A percentile compares a stretch with the other conserved stretches of the same genome.
Conservation (phyloP, 2,888 invertebrate genomes). For the Artemia sinica region DNA sequence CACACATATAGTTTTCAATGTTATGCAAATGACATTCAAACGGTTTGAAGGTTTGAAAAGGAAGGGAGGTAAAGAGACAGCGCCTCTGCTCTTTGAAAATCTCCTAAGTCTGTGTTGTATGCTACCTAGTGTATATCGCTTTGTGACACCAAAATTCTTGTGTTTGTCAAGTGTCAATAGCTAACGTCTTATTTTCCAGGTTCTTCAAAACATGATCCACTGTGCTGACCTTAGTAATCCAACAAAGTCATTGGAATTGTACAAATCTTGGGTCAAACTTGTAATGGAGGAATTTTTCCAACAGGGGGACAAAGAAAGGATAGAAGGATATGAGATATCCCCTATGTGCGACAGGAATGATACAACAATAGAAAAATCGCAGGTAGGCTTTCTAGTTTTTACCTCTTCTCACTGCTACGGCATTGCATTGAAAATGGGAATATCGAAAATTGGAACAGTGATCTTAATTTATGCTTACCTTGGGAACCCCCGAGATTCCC, state of each 20-base stretch:
- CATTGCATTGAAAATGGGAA: not conserved
- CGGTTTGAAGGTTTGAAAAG: no score
- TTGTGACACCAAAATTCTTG: no score
- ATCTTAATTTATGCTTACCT: not conserved
- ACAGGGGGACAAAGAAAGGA: conserved; percentile 90
- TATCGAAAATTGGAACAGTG: conserved; percentile 1
- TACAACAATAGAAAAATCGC: conserved; percentile 92
- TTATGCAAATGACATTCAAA: no score
- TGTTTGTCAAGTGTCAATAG: no score
- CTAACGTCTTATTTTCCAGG: conserved; percentile 37
- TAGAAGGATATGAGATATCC: conserved; percentile 87
- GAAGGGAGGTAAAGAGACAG: no score
- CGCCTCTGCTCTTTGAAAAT: no score
- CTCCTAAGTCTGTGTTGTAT: no score
- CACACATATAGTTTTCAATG: no score
- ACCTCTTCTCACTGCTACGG: conserved; percentile 1
- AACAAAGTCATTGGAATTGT: conserved; percentile 77
- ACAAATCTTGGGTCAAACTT: conserved; percentile 80
- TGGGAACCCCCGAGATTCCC: no score
- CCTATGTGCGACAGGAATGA: conserved; percentile 98
- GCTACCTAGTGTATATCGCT: no score
- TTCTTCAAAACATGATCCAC: conserved; percentile 96
- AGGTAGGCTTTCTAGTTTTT: conserved; percentile 37
- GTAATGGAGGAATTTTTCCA: conserved; percentile 98
- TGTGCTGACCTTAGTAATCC: conserved; percentile 93